Base-by-base conservation (phyloP, 2,888 invertebrate genomes). In the Andrena praecox region DNA sequence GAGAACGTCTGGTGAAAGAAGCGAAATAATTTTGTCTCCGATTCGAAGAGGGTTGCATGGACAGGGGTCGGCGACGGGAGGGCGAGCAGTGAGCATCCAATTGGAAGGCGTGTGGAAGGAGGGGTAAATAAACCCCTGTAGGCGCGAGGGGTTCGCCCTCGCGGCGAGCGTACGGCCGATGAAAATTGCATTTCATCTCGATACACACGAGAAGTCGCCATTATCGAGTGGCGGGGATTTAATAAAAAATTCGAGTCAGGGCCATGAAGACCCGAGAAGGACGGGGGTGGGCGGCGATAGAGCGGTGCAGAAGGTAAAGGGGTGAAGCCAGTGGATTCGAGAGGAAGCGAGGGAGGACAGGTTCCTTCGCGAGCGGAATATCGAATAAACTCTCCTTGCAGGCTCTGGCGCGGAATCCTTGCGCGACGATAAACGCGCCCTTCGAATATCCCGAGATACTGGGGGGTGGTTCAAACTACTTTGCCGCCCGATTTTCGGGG, bases 211-310 rank as follows among this genome's bases (percentile, higher is more conserved):
- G 88, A 79, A 88, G 80, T 88, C 85, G 87, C 82, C 86, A 90
- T 90, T 89, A 90, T 90, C 85, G 86, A 83, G 83, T 74, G 84
- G 78, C 83, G 73, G 67, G 81, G 87, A 88, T 90, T 89, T 85
- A 85, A 89, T 91, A 89, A 92, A 91, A 92, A 91, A 91, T 91
- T 91, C 90, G 87, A 90, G 89, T 90, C 89, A 88, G 90, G 85
- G 48, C 70, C 56, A n/a, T 6, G 59, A 59, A 75, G 69, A 71
- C 63, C 60, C 48, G 52, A 52, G 67, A 16, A 59, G 72, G 54
- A 35, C 27, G 74, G 42, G 52, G 12, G 73, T 20, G 2, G n/a
- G 50, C 27, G 35, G 66, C 59, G 75, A 77, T 72, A 71, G 71
- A 42, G 33, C 66, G 56, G 69, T 54, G 71, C 33, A 29, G 27